These are phyloP conservation scores for Tolmerus cingulatus DNA, from an alignment of 2,888 invertebrate genomes.

Conservation along the genomic window DNA sequence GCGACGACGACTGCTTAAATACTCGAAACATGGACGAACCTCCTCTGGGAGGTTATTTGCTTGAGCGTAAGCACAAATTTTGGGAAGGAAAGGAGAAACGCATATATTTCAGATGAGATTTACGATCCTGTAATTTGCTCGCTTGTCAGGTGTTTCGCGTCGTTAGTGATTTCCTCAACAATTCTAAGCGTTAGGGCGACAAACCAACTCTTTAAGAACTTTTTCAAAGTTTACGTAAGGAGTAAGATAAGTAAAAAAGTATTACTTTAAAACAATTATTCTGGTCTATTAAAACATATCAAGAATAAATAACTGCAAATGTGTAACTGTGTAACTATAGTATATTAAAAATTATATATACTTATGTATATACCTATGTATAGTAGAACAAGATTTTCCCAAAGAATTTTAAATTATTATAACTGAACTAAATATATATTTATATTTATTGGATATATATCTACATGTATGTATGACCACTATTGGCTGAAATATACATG, in stretches of 20 bases:
- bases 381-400: no score
- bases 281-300: no score
- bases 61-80: conserved; percentile 36
- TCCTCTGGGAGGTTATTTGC: conserved; percentile 36
- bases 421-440: no score
- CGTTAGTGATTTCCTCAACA: not conserved
- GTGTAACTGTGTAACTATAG: no score
- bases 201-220: not conserved
- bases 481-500: no score
- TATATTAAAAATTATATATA: no score
- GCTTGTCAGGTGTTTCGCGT: conserved; percentile 30
- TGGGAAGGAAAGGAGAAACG: conserved; percentile 39
- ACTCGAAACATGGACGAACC: not conserved
- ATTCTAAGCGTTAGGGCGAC: not conserved
- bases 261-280: not conserved
- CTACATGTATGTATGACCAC: no score
- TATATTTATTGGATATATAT: no score
- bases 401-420: no score
- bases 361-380: no score
- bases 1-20: conserved; percentile 21
- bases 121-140: conserved; percentile 40
- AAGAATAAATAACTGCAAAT: no score
- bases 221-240: not conserved
- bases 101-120: conserved; percentile 43
- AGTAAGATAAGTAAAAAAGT: not conserved